Evolutionary conservation across 2,113 vertebrate species (phyloP), one percentile per base, ranked within the genome.

Genomic region (Lophius piscatorius): DNA sequence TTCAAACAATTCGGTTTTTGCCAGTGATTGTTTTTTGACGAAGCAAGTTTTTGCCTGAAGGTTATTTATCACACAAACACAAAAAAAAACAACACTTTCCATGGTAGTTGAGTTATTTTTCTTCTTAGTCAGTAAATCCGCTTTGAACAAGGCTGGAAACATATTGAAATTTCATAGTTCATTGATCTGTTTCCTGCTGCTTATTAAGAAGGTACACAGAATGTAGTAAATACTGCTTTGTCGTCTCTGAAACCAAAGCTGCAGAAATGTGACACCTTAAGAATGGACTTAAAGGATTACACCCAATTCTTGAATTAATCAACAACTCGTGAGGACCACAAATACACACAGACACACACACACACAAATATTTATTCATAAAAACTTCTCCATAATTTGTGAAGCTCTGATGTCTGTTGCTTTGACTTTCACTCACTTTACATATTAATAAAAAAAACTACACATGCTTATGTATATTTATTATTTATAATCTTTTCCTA

Each of bases 251-350:
- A 3, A 52, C 24, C 14, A 11, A 68, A 35, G 12, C 35, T 48
- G 33, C 4, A 29, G 65, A 77, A 55, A 62, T 46, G 41, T 41
- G 38, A 58, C 51, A 33, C 17, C 31, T 13, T n/a, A 0, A 22
- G 29, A 49, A 29, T 54, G 45, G 67, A 70, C 40, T 26, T 11
- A 44, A 38, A 26, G 71, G 47, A 83, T 72, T 55, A 62, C 22
- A 77, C 70, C 70, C 46, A 55, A 57, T 74, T 47, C 74, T 65
- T 80, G 51, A 76, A 82, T 72, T 80, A 82, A 85, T 85, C 80
- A 82, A 42, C 73, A 71, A 28, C 45, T 44, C 51, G 71, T 62
- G 71, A 78, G 76, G 59, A 63, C 51, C 56, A 29, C 67, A 67
- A 68, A 82, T 76, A 63, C 29, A 31, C 5, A 10, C 35, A 10